These are phyloP conservation scores for Trichopoda pennipes DNA, from an alignment of 2,888 invertebrate genomes.

Conservation along the genomic window DNA sequence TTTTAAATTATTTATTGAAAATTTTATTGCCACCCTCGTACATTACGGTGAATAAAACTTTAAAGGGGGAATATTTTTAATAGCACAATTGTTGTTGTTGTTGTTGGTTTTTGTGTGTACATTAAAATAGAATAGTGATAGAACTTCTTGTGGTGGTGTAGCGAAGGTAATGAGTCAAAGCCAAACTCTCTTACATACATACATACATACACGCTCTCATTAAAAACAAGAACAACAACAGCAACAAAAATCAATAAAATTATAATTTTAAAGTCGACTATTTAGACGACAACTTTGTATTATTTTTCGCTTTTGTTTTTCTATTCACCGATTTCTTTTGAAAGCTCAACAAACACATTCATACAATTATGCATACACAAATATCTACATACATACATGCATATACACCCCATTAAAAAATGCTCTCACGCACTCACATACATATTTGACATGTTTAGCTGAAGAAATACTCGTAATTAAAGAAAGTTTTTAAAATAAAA, in stretches of 20 bases:
- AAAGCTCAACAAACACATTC: constrained; percentile 4
- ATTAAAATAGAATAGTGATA: constrained; percentile 2
- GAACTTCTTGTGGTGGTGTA: constrained; percentile 25
- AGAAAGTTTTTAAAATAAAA: constrained; percentile 11
- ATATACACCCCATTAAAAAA: neutral
- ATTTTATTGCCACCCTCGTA: constrained; percentile 26
- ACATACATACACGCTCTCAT: constrained; percentile 33
- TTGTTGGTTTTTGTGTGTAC: constrained; percentile 11
- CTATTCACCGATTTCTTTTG: constrained; percentile 13
- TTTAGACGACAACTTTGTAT: constrained; percentile 35
- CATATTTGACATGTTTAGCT: neutral
- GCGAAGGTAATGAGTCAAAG: constrained; percentile 77
- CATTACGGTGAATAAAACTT: constrained; percentile 53
- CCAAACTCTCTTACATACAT: constrained; percentile 69
- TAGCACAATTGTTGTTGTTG: constrained; percentile 43
- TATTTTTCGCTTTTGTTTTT: constrained; percentile 2
- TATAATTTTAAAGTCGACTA: constrained; percentile 54
- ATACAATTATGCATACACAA: neutral
- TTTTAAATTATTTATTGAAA: neutral
- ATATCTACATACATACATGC: neutral
- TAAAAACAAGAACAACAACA: constrained; percentile 10
- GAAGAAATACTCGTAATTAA: constrained; percentile 13
- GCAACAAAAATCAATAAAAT: constrained; percentile 58
- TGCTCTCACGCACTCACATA: neutral
- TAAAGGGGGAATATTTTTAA: constrained; percentile 62